Conservation (phyloP, 92 coral and sea anemone species). For the Diadumene lineata region DNA sequence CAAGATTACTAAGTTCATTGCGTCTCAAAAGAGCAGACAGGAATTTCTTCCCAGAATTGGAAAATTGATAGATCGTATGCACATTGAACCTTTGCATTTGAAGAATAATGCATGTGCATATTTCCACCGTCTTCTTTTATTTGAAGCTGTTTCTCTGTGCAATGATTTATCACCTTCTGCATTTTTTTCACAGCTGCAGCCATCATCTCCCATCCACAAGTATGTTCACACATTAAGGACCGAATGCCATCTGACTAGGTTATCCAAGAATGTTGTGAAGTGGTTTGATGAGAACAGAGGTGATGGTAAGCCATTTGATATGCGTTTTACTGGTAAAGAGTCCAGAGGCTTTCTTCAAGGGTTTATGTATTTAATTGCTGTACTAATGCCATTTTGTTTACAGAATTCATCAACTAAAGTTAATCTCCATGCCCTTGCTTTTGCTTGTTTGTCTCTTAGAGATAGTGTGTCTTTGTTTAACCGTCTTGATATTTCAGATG, state of each 20-base stretch:
- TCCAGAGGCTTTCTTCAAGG: no score
- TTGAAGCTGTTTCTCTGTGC: conserved; percentile 15
- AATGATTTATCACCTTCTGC: conserved; percentile 30
- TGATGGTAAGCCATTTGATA: conserved; percentile 35
- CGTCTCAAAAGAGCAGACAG: conserved; percentile 39
- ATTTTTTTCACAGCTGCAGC: conserved; percentile 30
- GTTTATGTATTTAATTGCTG: no score
- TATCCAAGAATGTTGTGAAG: conserved; percentile 39
- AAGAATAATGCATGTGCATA: conserved; percentile 61
- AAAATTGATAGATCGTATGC: conserved; percentile 36
- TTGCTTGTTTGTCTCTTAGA: no score
- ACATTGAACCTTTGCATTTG: conserved; percentile 62
- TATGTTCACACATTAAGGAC: conserved; percentile 12
- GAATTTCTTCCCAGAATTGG: conserved; percentile 58
- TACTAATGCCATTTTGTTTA: no score
- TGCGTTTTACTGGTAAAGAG: conserved; percentile 35
- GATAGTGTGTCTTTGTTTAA: no score
- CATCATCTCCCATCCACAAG: conserved; percentile 28
- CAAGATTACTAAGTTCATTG: conserved; percentile 42
- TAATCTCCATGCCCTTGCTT: no score
- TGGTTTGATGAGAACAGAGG: conserved; percentile 49
- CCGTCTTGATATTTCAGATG: no score
- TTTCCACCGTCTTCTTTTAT: conserved; percentile 29
- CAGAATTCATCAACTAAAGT: no score
- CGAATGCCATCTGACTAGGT: conserved; percentile 27